Base-by-base conservation (phyloP, 2,888 invertebrate species). In the Malachius bipustulatus region DNA sequence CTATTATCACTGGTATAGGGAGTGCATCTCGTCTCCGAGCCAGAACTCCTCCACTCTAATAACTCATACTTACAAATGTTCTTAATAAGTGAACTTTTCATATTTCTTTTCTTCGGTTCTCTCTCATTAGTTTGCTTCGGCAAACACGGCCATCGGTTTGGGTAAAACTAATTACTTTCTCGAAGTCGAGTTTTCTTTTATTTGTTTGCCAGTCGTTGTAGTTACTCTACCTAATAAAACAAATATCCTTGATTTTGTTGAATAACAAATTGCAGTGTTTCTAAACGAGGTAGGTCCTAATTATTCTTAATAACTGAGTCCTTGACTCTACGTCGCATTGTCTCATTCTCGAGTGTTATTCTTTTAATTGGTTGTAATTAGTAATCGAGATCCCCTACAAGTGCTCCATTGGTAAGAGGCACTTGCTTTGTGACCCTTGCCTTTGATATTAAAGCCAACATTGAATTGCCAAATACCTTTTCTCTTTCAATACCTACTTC, bases 1-100 rank as follows among this genome's bases (percentile, higher is more conserved):
- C 42, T 40, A 38, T 38, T 44, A 34, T 53, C 48, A 40, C 45
- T 37, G 32, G 50, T 44, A 34, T 30, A 19, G 38, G n/a, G 34
- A 16, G 26, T 28, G 11, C 6, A 26, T 19, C 30, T 29, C 13
- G 46, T 47, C 35, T 42, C 35, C 40, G 37, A 32, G 47, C 51
- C 44, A 43, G 41, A 19, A 47, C 46, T 37, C 43, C 41, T 43
- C 48, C 43, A 46, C 45, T 47, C 52, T 56, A 56, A 56, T 57
- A 54, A 52, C 54, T 50, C 45, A 44, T 51, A 52, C 51, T 54
- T 52, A 51, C 24, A 19, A 19, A 19, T 19, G 24, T 56, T 52
- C 57, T 53, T 59, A 59, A 59, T 59, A 59, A 57, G 55, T 54
- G 53, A 59, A 59, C 49, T 59, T 59, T 59, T 48, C 55, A 56